These are phyloP conservation scores for Oryzias sinensis DNA, from an alignment of 2,797 vertebrate species.

Conservation along the genomic window DNA sequence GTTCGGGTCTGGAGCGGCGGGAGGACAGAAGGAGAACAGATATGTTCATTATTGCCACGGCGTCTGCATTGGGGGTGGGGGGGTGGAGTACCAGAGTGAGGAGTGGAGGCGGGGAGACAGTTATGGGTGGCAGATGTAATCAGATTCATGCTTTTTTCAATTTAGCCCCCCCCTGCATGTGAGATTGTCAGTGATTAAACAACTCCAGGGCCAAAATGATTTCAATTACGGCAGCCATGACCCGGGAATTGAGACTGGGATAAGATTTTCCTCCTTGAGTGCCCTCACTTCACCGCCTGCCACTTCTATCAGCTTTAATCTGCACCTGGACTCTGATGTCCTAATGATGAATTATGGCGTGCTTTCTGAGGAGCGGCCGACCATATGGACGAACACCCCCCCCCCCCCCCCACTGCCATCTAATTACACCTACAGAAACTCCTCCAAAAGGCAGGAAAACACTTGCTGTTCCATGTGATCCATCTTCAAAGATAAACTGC, in stretches of 20 bases:
- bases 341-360: constrained; percentile 98
- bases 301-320: constrained; percentile 95
- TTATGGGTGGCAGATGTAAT: constrained; percentile 67
- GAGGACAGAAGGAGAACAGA: neutral
- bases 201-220: constrained; percentile 93
- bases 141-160: constrained; percentile 79
- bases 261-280: constrained; percentile 91
- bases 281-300: constrained; percentile 86
- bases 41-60: neutral
- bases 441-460: constrained; percentile 19
- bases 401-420: constrained; percentile 80
- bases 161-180: constrained; percentile 77
- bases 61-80: neutral
- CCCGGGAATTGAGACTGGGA: constrained; percentile 94
- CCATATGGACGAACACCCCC: constrained; percentile 82
- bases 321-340: constrained; percentile 96
- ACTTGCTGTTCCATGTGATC: constrained; percentile 6
- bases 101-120: constrained; percentile 9
- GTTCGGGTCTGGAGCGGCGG: constrained; percentile 34
- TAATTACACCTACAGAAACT: constrained; percentile 79
- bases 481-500: neutral
- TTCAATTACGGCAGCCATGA: constrained; percentile 92
- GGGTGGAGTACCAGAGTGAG: constrained; percentile 7
- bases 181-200: constrained; percentile 96
- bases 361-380: constrained; percentile 81